Evolutionary conservation across 2,888 invertebrate species (phyloP).

Genomic region (Orthosia incerta): DNA sequence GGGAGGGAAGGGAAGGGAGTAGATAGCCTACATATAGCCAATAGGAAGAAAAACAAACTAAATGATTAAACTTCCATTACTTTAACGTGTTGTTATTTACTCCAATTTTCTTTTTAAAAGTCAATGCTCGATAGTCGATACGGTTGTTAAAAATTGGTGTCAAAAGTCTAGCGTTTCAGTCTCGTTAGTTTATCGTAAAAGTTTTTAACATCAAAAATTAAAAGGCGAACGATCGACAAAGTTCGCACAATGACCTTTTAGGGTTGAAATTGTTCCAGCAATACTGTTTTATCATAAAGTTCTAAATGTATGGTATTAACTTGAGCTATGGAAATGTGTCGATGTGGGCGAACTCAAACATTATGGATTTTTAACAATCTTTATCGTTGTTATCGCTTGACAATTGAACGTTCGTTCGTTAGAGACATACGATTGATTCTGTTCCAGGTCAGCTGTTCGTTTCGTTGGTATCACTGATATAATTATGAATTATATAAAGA

Average conservation of each 20-base stretch:
- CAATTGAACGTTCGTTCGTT: too few relatives aligned
- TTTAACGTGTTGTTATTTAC: slow-evolving; percentile 34
- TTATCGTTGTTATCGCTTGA: too few relatives aligned
- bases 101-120: slow-evolving; percentile 13
- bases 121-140: slow-evolving; percentile 38
- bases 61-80: slow-evolving; percentile 17
- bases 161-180: slow-evolving; percentile 38
- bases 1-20: too few relatives aligned
- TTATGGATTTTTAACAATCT: too few relatives aligned
- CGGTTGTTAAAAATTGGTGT: slow-evolving; percentile 21
- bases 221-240: not conserved
- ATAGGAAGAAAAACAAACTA: not conserved
- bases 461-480: too few relatives aligned
- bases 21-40: slow-evolving; percentile 3
- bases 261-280: too few relatives aligned
- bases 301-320: not conserved
- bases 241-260: slow-evolving; percentile 1
- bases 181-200: slow-evolving; percentile 1
- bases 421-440: too few relatives aligned
- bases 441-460: too few relatives aligned
- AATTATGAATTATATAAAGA: too few relatives aligned
- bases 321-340: too few relatives aligned
- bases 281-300: not conserved
- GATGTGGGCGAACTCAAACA: too few relatives aligned
- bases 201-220: not conserved